Conservation (phyloP, 2,888 invertebrate species). For the Willowsia nigromaculata region DNA sequence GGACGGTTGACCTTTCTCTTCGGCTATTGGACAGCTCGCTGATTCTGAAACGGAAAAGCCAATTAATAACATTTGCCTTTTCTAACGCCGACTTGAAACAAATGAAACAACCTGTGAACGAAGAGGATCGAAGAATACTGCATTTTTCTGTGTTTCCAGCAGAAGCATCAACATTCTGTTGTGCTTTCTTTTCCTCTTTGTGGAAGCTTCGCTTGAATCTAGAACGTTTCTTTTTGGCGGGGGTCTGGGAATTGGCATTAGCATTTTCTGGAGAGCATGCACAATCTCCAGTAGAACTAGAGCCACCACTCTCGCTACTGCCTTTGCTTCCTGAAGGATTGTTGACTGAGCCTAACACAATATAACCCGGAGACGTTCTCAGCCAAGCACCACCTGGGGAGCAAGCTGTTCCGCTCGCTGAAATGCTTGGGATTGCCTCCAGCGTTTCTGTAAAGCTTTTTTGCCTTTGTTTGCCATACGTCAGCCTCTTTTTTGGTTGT, state of each 20-base stretch:
- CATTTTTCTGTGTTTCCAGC: not conserved
- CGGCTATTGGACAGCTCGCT: constrained; percentile 42
- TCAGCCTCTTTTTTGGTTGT: constrained; percentile 75
- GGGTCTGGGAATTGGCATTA: constrained; percentile 63
- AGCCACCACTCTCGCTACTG: constrained; percentile 69
- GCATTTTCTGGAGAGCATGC: constrained; percentile 64
- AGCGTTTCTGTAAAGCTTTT: constrained; percentile 78
- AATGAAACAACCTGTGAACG: constrained; percentile 61
- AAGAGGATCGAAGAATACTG: constrained; percentile 43
- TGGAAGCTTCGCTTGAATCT: constrained; percentile 56
- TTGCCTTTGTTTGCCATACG: constrained; percentile 75
- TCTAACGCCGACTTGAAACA: not conserved
- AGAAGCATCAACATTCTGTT: constrained; percentile 26
- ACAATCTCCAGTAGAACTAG: constrained; percentile 72
- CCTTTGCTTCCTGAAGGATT: constrained; percentile 74
- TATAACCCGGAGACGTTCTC: constrained; percentile 63
- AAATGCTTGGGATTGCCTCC: not conserved
- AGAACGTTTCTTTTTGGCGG: constrained; percentile 68
- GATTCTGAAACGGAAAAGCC: constrained; percentile 44
- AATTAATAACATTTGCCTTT: not conserved
- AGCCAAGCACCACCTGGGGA: constrained; percentile 42
- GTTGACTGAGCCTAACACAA: constrained; percentile 77
- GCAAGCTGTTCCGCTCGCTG: not conserved
- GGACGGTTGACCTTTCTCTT: constrained; percentile 32
- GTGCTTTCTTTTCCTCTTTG: constrained; percentile 56